Base-by-base conservation (phyloP, 2,888 invertebrate genomes). In the Lepidonotus clava region DNA sequence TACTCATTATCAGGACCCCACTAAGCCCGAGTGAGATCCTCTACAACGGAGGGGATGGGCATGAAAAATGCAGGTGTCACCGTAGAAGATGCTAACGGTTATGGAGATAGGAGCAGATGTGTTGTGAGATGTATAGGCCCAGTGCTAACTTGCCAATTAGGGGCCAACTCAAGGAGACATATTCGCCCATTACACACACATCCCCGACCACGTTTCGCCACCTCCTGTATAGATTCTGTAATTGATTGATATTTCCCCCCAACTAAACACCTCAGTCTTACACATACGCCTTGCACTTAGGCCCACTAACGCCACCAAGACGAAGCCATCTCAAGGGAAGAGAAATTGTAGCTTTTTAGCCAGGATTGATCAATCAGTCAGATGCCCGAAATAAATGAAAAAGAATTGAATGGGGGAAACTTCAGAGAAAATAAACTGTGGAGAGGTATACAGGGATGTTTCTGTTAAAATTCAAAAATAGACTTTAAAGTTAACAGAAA, bases 61-160 rank as follows among this genome's bases (percentile, higher is more conserved):
- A 32, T 61, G 28, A 61, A 61, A 11, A 32, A 61, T 28, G 24
- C 61, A 28, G 28, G 5, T 28, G 61, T 61, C 61, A 24, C 61
- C 28, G 28, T 28, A 32, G 53, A n/a, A 61, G 61, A 61, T 61
- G 28, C 61, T 61, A 71, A 38, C 21, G 4, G 36, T 36, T 11
- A 38, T 5, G n/a, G n/a, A 36, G 71, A 38, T 71, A 38, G 71
- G 4, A 38, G 36, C 38, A n/a, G 71, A n/a, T 36, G 71, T 38
- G 71, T 71, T 71, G 71, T 38, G 71, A 71, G 71, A 80, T 41
- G 80, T 28, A 80, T 28, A 1, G 18, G 21, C 14, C 34, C 24
- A 2, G 80, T 80, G 80, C 51, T 80, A 80, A 80, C 32, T 80
- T 80, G 80, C 46, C 80, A 80, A 80, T 80, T 80, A 80, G 28